Base-by-base conservation (phyloP, 2,888 invertebrate species). In the Calliopum simillimum region DNA sequence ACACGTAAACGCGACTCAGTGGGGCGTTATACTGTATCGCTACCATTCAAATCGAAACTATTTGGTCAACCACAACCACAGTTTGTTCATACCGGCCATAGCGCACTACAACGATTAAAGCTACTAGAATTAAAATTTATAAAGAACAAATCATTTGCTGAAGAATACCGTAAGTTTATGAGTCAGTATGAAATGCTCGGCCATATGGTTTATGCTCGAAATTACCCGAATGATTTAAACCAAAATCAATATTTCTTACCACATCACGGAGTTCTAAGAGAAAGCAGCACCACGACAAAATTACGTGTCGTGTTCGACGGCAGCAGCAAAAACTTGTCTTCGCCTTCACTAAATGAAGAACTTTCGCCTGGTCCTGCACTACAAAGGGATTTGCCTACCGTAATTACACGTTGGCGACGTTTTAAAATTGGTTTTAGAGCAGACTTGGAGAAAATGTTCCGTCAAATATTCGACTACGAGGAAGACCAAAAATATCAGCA, bases 401-500 rank as follows among this genome's bases (percentile, higher is more conserved):
- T 72, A 14, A 67, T 72, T 41, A 66, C 46, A 14, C 55, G 70
- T 11, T 71, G 71, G 70, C 53, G 71, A 53, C 53, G 69, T 6
- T 71, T 65, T 59, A 47, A 56, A 46, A 63, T 75, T 51, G 72
- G 61, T 1, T 75, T 74, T 55, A 21, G 69, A 4, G 59, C 72
- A 46, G 74, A 76, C 59, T 25, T 76, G 3, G 70, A 71, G 14
- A 72, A 74, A 55, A 76, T 76, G 71, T 76, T 74, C 44, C 47
- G 73, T 0, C 73, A 74, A 25, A 74, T 75, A 19, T 46, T 21
- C 12, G 67, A 71, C 8, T 16, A 25, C 16, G 43, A 64, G 33
- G 51, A 65, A 6, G 72, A 73, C 4, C 74, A 71, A n/a, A 65
- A 67, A 23, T 73, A 56, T 46, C 74, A 73, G 46, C 69, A 63